A percentile compares a stretch with the other conserved stretches of the same genome.
These are phyloP conservation scores for Drosophila mayri DNA, from an alignment of 1,140 invertebrate species.

Conservation along the genomic window DNA sequence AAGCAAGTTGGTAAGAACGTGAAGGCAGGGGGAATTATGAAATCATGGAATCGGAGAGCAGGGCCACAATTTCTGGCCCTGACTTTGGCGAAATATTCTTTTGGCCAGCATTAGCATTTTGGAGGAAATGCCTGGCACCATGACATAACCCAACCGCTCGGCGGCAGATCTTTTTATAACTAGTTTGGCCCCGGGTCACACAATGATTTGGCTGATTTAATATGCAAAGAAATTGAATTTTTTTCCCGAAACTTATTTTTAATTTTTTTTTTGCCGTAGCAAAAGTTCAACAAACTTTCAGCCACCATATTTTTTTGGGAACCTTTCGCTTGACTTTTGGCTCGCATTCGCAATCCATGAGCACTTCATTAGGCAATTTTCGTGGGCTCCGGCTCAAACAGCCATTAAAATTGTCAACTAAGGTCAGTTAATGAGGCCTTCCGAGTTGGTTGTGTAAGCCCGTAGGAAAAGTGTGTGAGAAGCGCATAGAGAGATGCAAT, in stretches of 20 bases:
- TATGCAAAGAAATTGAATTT: constrained; percentile 61
- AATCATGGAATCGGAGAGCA: constrained; percentile 37
- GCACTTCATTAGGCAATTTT: constrained; percentile 60
- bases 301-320: constrained; percentile 22
- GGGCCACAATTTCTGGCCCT: constrained; percentile 24
- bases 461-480: constrained; percentile 43
- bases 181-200: constrained; percentile 66
- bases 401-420: constrained; percentile 62
- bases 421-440: constrained; percentile 68
- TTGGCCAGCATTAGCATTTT: constrained; percentile 59
- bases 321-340: constrained; percentile 59
- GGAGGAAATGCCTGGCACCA: constrained; percentile 38
- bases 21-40: constrained; percentile 58
- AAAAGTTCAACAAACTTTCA: constrained; percentile 75
- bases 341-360: constrained; percentile 46
- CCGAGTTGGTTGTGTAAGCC: constrained; percentile 42
- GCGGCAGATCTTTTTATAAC: constrained; percentile 61
- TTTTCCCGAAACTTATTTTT: constrained; percentile 21
- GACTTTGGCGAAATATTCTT: constrained; percentile 49
- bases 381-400: constrained; percentile 25
- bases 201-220: constrained; percentile 73
- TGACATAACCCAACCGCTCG: constrained; percentile 61
- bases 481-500: constrained; percentile 39
- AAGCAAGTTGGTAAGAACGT: constrained; percentile 62
- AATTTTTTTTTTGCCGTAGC: constrained; percentile 14